A percentile compares a stretch with the other conserved stretches of the same genome.
Conservation (phyloP, 2,797 vertebrate genomes). For the Euphonia xanthogaster region DNA sequence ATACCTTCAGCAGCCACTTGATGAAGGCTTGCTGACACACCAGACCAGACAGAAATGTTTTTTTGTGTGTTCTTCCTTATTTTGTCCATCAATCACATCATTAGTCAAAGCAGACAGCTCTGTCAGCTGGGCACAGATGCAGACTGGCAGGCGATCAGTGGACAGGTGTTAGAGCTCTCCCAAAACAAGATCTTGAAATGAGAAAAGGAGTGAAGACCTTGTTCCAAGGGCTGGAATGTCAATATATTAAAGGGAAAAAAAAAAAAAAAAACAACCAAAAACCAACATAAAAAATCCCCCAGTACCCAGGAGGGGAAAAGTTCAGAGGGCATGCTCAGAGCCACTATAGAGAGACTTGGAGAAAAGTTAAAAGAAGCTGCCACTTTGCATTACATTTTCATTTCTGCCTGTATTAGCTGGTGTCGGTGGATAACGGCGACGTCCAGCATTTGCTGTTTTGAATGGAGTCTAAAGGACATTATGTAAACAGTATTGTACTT, state of each 20-base stretch:
- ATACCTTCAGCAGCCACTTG: slow-evolving; percentile 89
- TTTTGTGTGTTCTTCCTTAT: slow-evolving; percentile 86
- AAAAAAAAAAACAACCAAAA: background rate
- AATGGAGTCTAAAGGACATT: slow-evolving; percentile 64
- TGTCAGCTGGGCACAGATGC: slow-evolving; percentile 84
- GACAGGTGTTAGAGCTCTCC: slow-evolving; percentile 86
- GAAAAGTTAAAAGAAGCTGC: slow-evolving; percentile 29
- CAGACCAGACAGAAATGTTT: slow-evolving; percentile 85
- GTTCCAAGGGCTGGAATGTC: slow-evolving; percentile 77
- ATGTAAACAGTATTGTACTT: slow-evolving; percentile 58
- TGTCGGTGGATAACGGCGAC: background rate
- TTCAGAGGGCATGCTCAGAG: slow-evolving; percentile 65
- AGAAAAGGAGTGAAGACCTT: slow-evolving; percentile 79
- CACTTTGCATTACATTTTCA: slow-evolving; percentile 35
- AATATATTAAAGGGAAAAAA: slow-evolving; percentile 27
- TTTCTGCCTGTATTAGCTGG: slow-evolving; percentile 5
- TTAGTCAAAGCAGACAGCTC: slow-evolving; percentile 91
- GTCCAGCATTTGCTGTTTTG: slow-evolving; percentile 38
- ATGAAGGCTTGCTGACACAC: slow-evolving; percentile 90
- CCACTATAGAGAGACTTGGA: background rate
- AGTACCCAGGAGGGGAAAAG: slow-evolving; percentile 46
- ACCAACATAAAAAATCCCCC: background rate
- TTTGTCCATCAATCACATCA: slow-evolving; percentile 92
- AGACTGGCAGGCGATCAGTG: slow-evolving; percentile 79
- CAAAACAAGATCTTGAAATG: slow-evolving; percentile 76